These are phyloP conservation scores for Oncorhynchus clarkii DNA, from an alignment of 2,113 vertebrate species.

Conservation along the genomic window DNA sequence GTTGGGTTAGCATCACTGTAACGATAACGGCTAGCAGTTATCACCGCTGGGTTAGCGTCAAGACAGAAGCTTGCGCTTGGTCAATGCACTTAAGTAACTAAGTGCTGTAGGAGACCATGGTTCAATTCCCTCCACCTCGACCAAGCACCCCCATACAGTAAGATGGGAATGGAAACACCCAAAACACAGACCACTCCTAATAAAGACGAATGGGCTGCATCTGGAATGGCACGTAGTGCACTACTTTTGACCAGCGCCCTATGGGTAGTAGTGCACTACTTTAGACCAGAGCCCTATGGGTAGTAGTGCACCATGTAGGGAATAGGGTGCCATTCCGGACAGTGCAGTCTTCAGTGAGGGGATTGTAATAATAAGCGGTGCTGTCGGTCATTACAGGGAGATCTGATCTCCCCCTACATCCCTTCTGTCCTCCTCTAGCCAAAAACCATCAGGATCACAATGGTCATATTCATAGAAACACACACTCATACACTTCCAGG, in stretches of 20 bases:
- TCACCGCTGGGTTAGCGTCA: constrained; percentile 45
- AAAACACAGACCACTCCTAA: not conserved
- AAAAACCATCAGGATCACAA: constrained; percentile 48
- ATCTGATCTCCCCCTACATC: not conserved
- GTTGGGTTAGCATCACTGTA: too few relatives aligned
- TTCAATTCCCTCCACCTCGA: too few relatives aligned
- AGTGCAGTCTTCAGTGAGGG: too few relatives aligned
- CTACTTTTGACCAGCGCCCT: too few relatives aligned
- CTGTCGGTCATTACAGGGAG: too few relatives aligned
- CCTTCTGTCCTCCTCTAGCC: constrained; percentile 27
- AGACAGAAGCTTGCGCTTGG: constrained; percentile 36
- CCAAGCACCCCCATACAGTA: not conserved
- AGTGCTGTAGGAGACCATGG: not conserved
- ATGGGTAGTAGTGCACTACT: too few relatives aligned
- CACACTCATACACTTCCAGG: not conserved
- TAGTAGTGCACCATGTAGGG: too few relatives aligned
- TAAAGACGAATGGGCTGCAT: not conserved
- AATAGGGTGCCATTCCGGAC: too few relatives aligned
- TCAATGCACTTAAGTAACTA: constrained; percentile 19
- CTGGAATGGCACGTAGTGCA: too few relatives aligned
- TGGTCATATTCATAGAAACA: constrained; percentile 11
- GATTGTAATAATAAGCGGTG: too few relatives aligned
- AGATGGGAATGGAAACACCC: not conserved
- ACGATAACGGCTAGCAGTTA: not conserved
- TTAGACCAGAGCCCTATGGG: too few relatives aligned